Evolutionary conservation across 2,113 vertebrate species (phyloP).

Genomic region (Cebus imitator): DNA sequence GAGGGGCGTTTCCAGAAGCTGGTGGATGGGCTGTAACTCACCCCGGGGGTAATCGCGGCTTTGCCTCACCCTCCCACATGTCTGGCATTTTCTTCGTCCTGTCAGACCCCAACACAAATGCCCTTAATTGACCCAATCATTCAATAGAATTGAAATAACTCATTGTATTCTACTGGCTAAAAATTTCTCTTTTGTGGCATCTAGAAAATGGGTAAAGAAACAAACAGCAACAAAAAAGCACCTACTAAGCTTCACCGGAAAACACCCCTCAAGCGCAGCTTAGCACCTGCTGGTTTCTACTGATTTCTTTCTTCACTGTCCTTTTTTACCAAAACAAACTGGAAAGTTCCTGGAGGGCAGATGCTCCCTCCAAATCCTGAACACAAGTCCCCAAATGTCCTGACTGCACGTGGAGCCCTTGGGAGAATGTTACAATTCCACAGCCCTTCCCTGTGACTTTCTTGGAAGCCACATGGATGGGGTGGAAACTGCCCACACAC

Average conservation of each 20-base stretch:
- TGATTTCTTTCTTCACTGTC: not conserved
- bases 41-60: not conserved
- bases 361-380: no score
- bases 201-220: not conserved
- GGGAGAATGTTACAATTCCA: no score
- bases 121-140: not conserved
- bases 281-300: accelerated
- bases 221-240: not conserved
- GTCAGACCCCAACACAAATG: not conserved
- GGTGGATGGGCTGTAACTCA: accelerated
- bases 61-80: no score
- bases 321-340: not conserved
- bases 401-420: no score
- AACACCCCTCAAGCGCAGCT: accelerated
- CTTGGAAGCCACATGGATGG: no score
- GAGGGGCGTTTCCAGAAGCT: not conserved
- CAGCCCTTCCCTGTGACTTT: accelerated
- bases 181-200: not conserved
- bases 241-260: no score
- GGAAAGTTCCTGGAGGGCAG: not conserved
- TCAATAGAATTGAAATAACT: no score
- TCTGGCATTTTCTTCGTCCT: not conserved
- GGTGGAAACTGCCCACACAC: not conserved
- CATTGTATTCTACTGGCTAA: not conserved
- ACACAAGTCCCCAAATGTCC: accelerated